These are phyloP conservation scores for Cheirogaleus major DNA, from an alignment of 2,797 vertebrate genomes.

Conservation along the genomic window DNA sequence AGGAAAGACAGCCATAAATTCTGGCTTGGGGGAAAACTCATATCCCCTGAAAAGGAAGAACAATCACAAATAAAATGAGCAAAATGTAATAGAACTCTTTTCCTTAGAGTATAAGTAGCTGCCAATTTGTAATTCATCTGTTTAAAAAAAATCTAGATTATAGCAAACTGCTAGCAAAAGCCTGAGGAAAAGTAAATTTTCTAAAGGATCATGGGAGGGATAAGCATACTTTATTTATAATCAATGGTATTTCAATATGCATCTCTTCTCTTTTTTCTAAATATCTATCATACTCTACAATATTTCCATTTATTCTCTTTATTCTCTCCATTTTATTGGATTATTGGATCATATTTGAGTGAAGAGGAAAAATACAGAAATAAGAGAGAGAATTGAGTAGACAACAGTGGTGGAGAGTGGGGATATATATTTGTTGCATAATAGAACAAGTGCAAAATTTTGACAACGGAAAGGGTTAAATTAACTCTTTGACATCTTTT, in stretches of 20 bases:
- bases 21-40: constrained; percentile 66
- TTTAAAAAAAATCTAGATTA: constrained; percentile 69
- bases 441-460: constrained; percentile 31
- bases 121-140: constrained; percentile 77
- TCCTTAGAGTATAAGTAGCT: constrained; percentile 69
- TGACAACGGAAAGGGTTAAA: constrained; percentile 83
- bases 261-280: constrained; percentile 47
- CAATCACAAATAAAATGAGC: constrained; percentile 68
- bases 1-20: constrained; percentile 74
- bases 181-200: constrained; percentile 73
- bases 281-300: constrained; percentile 57
- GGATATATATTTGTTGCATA: constrained; percentile 70
- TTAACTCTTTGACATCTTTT: constrained; percentile 80
- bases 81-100: constrained; percentile 39
- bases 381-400: constrained; percentile 47
- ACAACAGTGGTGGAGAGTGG: constrained; percentile 54
- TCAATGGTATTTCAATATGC: constrained; percentile 73
- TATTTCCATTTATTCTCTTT: constrained; percentile 70
- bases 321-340: constrained; percentile 55
- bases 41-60: constrained; percentile 55
- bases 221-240: constrained; percentile 80
- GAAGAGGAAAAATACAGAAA: constrained; percentile 62
- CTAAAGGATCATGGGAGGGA: constrained; percentile 68
- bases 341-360: constrained; percentile 67
- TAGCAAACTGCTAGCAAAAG: constrained; percentile 72